Evolutionary conservation across 2,797 vertebrate genomes (phyloP), one percentile per base, ranked within the genome.

Genomic region (Huso huso): DNA sequence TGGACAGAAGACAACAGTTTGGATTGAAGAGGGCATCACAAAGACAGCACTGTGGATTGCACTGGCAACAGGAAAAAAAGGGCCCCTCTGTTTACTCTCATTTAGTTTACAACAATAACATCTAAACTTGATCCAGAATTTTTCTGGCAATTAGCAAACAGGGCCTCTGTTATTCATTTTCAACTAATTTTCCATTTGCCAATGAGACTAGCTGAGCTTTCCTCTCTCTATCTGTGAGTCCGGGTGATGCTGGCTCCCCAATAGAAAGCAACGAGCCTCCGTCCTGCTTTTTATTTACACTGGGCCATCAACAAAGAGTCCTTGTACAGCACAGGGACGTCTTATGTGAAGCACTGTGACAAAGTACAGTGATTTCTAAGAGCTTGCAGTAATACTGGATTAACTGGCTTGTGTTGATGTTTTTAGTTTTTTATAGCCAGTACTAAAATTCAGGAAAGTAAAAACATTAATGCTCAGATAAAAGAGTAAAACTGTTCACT

Each of bases 121-220:
- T 72, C 58, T 81, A 80, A 73, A 90, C 88, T 87, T 88, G 89
- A 78, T 90, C 86, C 73, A 89, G 88, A 66, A 89, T 88, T 89
- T 84, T 79, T 89, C 87, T 0, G 86, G 89, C 69, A 88, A 84
- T 51, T 89, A 37, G 59, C 59, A 62, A 58, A 68, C 59, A 68
- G 62, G 55, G 57, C 61, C 62, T 10, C 49, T 49, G 62, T 68
- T 68, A 68, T 68, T 55, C 67, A 86, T 70, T 87, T 88, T 37
- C 89, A 87, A 69, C 89, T 87, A 76, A 89, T 88, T 86, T 7
- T n/a, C 10, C 12, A 48, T 58, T 8, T 58, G 7, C 10, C 13
- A 12, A 6, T 7, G 51, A 12, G 64, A 59, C 49, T 58, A 11
- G 64, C 53, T 49, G 55, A 1, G 55, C 10, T n/a, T 59, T 59